These are phyloP conservation scores for Tetropium fuscum DNA, from an alignment of 2,888 invertebrate genomes.

Conservation along the genomic window DNA sequence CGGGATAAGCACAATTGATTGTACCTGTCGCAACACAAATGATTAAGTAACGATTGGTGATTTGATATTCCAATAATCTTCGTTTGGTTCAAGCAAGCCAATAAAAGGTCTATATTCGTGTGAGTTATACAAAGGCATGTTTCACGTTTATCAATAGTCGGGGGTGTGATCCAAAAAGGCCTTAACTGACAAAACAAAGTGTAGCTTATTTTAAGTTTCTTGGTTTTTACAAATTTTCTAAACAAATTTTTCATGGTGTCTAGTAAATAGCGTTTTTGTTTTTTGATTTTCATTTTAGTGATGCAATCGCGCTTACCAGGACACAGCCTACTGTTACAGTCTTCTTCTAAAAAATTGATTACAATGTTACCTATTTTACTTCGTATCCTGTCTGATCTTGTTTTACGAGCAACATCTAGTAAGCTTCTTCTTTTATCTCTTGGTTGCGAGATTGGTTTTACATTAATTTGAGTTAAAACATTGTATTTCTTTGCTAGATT, in stretches of 20 bases:
- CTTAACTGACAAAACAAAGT: neutral
- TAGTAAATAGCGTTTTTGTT: neutral
- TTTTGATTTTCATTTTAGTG: neutral
- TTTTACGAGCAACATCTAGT: neutral
- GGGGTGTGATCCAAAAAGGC: neutral
- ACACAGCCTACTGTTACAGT: neutral
- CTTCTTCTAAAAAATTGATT: neutral
- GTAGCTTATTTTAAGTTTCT: neutral
- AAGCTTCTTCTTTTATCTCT: neutral
- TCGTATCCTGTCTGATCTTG: neutral
- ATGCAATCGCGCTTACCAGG: neutral
- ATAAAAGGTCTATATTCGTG: neutral
- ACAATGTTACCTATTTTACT: neutral
- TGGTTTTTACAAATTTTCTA: neutral
- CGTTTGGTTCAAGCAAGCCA: neutral
- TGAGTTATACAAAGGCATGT: neutral
- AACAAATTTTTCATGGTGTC: neutral
- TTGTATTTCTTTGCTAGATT: neutral
- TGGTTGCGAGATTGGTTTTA: neutral
- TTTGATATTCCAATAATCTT: neutral
- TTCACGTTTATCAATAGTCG: neutral
- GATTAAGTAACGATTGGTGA: neutral
- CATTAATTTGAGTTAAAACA: neutral
- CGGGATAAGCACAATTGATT: neutral
- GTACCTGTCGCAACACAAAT: neutral